Evolutionary conservation across 1,140 invertebrate species (phyloP), one percentile per base, ranked within the genome.

Genomic region (Ostrea edulis): DNA sequence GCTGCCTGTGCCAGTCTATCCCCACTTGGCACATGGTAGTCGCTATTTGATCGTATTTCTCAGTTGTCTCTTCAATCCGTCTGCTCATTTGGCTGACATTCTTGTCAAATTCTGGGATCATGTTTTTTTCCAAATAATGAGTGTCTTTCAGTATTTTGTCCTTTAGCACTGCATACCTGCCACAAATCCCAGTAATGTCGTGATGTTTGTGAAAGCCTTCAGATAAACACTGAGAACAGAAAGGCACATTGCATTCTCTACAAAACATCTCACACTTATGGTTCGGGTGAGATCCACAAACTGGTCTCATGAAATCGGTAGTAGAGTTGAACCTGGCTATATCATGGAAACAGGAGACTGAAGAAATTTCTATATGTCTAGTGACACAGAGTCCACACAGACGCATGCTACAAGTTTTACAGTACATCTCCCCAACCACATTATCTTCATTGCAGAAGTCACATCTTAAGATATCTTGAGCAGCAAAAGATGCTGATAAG

Each of bases 81-180:
- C 14, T 25, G 68, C 14, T 77, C 68, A 77, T 77, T 35, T 77
- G 29, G 14, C 12, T 0, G 22, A 11, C 68, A 35, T 77, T 77
- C 14, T 77, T 35, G 9, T 77, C 68, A 77, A 29, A 77, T 35
- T 77, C 68, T 29, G 68, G 68, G 14, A 77, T 29, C 68, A 77
- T 77, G 17, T 77, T 77, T 35, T 77, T 9, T 35, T 77, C 9
- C 14, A 77, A 35, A 11, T 77, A 77, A 77, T 22, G 12, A 77
- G 68, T 77, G 68, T 77, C 68, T 35, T 35, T 77, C 25, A 77
- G 29, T 77, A 77, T 77, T 77, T 77, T 77, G 22, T 77, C 68
- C 29, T 35, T 77, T 35, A 77, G 14, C 0, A 77, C 8, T 35
- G 68, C 25, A 29, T 77, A 77, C 22, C 22, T 77, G 35, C 68